These are phyloP conservation scores for Conus betulinus DNA, from an alignment of 1,140 invertebrate species.

Conservation along the genomic window DNA sequence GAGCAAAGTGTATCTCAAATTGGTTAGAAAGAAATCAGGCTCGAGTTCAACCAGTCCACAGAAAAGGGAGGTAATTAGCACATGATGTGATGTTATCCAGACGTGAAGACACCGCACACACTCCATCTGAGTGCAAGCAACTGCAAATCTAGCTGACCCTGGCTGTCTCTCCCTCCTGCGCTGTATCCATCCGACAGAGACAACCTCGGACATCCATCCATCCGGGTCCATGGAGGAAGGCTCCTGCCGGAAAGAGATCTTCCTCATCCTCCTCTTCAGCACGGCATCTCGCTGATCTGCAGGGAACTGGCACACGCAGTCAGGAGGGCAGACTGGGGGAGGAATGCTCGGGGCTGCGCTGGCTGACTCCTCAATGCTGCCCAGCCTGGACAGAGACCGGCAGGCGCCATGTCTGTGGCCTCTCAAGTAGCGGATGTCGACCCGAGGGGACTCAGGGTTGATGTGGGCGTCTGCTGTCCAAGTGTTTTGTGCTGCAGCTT, in stretches of 20 bases:
- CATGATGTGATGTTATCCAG: no score
- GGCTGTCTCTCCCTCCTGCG: neutral
- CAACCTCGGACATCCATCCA: neutral
- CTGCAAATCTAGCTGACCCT: neutral
- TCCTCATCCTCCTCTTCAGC: neutral
- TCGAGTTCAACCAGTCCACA: no score
- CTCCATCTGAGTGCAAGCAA: neutral
- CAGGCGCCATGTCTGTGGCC: neutral
- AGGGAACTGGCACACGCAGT: constrained; percentile 18
- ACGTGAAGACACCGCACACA: neutral
- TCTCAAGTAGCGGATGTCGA: neutral
- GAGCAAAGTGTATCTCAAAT: no score
- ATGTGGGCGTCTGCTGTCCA: neutral
- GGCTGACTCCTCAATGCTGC: neutral
- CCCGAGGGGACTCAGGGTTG: neutral
- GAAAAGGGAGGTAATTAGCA: no score
- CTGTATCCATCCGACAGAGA: neutral
- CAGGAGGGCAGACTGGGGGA: constrained; percentile 1
- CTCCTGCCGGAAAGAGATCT: neutral
- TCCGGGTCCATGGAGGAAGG: neutral
- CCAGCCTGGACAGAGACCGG: neutral
- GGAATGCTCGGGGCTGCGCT: neutral
- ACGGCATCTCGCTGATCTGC: neutral
- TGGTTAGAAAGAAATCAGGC: no score
- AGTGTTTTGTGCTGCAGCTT: neutral